These are phyloP conservation scores for Lepidothrix coronata DNA, from an alignment of 2,113 vertebrate species.

Conservation along the genomic window DNA sequence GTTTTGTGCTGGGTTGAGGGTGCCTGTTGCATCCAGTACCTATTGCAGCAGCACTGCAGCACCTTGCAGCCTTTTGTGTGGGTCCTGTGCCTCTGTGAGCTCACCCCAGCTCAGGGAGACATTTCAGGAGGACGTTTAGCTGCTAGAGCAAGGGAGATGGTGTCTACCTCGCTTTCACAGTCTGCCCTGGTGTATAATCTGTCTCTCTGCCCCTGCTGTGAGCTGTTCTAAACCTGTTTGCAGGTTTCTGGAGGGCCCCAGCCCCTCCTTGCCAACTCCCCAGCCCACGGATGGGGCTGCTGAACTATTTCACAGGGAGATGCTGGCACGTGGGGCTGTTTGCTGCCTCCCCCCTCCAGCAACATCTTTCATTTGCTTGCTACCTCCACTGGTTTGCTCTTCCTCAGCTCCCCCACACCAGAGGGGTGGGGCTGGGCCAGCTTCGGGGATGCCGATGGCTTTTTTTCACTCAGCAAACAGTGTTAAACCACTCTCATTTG, in stretches of 20 bases:
- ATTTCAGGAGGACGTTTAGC: background rate
- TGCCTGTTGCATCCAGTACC: background rate
- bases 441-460: background rate
- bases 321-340: conserved; percentile 49
- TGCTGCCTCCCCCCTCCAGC: background rate
- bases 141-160: background rate
- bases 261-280: background rate
- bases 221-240: background rate
- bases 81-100: background rate
- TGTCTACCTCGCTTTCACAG: background rate
- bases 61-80: background rate
- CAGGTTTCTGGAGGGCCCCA: background rate
- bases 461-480: background rate
- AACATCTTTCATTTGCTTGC: background rate
- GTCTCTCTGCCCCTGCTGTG: background rate
- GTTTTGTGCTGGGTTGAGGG: rapidly evolving
- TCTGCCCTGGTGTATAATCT: background rate
- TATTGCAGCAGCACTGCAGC: background rate
- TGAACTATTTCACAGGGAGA: conserved; percentile 45
- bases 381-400: background rate
- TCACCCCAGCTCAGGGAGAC: background rate
- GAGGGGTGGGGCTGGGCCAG: background rate
- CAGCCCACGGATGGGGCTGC: background rate
- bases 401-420: rapidly evolving
- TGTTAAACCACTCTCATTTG: background rate